Conservation (phyloP, 2,113 vertebrate species). For the Bufo bufo region DNA sequence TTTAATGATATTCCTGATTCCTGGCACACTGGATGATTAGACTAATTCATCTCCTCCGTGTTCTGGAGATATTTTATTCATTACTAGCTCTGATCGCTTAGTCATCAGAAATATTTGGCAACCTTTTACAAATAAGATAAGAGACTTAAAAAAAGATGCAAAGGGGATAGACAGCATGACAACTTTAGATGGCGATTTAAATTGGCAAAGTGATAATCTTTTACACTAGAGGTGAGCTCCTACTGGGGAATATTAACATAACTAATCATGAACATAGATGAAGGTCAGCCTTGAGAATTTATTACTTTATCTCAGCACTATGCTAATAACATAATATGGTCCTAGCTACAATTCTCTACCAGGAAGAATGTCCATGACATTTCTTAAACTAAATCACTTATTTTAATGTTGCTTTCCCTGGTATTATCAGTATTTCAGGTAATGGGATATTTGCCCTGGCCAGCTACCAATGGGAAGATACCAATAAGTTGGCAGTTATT, state of each 20-base stretch:
- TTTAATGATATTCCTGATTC: conserved; percentile 55
- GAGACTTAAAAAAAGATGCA: conserved; percentile 33
- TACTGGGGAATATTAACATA: conserved; percentile 41
- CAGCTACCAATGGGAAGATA: neutral
- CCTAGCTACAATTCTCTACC: neutral
- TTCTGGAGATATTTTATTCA: conserved; percentile 48
- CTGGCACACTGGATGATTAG: conserved; percentile 42
- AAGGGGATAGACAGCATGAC: conserved; percentile 30
- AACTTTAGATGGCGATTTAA: conserved; percentile 25
- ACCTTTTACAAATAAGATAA: conserved; percentile 18
- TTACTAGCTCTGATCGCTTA: conserved; percentile 46
- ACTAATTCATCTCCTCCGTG: conserved; percentile 39
- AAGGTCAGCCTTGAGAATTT: conserved; percentile 47
- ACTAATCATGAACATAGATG: conserved; percentile 44
- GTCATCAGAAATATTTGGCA: conserved; percentile 53
- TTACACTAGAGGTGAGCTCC: conserved; percentile 47
- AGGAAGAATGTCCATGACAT: neutral
- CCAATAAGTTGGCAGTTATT: neutral
- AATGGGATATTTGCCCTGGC: neutral
- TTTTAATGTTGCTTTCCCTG: neutral
- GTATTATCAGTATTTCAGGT: neutral
- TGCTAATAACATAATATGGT: conserved; percentile 15
- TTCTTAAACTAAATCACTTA: neutral
- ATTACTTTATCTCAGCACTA: conserved; percentile 41
- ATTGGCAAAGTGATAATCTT: conserved; percentile 37